These are phyloP conservation scores for Microtus montanus DNA, from an alignment of 2,113 vertebrate genomes.

Conservation along the genomic window DNA sequence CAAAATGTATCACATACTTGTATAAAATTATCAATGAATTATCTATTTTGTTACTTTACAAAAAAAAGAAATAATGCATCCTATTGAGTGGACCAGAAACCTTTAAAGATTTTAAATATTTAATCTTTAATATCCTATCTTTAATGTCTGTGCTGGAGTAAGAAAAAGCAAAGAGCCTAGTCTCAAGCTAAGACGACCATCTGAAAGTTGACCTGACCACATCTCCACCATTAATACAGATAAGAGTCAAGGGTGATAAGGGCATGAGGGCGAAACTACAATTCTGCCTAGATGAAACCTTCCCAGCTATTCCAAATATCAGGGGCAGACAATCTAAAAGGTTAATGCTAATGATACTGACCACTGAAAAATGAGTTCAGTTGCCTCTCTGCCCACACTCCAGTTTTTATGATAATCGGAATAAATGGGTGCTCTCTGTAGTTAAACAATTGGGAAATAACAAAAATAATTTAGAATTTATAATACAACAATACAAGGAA, in stretches of 20 bases:
- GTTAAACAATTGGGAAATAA: conserved; percentile 76
- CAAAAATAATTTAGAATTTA: conserved; percentile 77
- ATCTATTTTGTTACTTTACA: background rate
- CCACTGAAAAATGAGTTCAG: conserved; percentile 78
- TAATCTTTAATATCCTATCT: background rate
- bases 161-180: background rate
- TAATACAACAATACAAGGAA: conserved; percentile 68
- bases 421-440: conserved; percentile 75
- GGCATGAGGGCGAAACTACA: conserved; percentile 29
- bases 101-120: background rate
- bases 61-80: background rate
- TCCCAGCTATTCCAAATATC: conserved; percentile 65
- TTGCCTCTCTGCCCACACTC: conserved; percentile 54
- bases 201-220: conserved; percentile 26
- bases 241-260: conserved; percentile 48
- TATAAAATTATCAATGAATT: background rate
- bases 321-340: conserved; percentile 75
- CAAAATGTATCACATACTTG: background rate
- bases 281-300: conserved; percentile 28
- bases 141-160: background rate
- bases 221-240: conserved; percentile 21
- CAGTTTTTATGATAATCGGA: conserved; percentile 59
- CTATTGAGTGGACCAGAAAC: background rate
- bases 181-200: background rate
- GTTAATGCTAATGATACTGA: conserved; percentile 79